These are phyloP conservation scores for Bombylius major DNA, from an alignment of 2,888 invertebrate genomes.

Conservation along the genomic window DNA sequence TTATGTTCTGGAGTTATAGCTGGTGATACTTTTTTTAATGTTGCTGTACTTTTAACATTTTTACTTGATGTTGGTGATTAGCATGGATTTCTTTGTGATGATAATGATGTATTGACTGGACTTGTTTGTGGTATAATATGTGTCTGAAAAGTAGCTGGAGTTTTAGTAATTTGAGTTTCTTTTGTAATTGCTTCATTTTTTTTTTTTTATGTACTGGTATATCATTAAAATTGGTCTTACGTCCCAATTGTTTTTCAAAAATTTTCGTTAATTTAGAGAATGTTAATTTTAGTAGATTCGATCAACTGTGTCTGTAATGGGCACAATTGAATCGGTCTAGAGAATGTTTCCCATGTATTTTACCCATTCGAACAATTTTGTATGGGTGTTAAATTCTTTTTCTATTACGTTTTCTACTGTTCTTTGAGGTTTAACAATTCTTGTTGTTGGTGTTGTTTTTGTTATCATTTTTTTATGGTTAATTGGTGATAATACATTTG, in stretches of 20 bases:
- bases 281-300: too few relatives aligned
- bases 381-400: slow-evolving; percentile 62
- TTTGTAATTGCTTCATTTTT: slow-evolving; percentile 32
- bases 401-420: slow-evolving; percentile 65
- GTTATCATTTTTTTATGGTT: slow-evolving; percentile 19
- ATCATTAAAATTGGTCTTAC: slow-evolving; percentile 42
- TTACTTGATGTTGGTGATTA: slow-evolving; percentile 19
- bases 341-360: slow-evolving; percentile 38
- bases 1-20: slow-evolving; percentile 33
- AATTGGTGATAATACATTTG: slow-evolving; percentile 36
- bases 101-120: slow-evolving; percentile 13
- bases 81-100: neutral
- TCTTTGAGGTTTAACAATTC: slow-evolving; percentile 41
- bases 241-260: slow-evolving; percentile 42
- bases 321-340: too few relatives aligned
- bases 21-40: too few relatives aligned
- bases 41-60: slow-evolving; percentile 11
- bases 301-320: too few relatives aligned
- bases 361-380: slow-evolving; percentile 65
- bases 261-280: slow-evolving; percentile 19
- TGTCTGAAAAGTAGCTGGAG: slow-evolving; percentile 5
- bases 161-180: slow-evolving; percentile 7
- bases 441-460: slow-evolving; percentile 12
- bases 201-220: slow-evolving; percentile 41
- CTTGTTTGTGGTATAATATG: slow-evolving; percentile 12